These are phyloP conservation scores for Hydrotaea diabolus DNA, from an alignment of 2,888 invertebrate genomes.

Conservation along the genomic window DNA sequence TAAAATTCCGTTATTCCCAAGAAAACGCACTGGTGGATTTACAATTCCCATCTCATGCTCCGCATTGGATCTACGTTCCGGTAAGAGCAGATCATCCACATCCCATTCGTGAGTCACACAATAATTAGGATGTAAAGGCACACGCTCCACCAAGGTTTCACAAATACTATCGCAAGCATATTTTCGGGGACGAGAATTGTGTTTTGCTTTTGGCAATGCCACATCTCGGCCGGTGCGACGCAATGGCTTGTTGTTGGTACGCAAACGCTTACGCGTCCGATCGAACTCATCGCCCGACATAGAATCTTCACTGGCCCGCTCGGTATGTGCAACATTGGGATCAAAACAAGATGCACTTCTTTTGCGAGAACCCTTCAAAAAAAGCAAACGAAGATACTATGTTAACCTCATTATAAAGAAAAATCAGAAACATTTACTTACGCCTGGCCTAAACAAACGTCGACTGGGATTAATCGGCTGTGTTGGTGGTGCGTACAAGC, in stretches of 20 bases:
- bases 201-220: conserved; percentile 63
- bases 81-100: too few species aligned
- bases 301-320: conserved; percentile 60
- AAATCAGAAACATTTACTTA: conserved; percentile 43
- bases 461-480: conserved; percentile 39
- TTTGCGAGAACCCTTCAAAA: conserved; percentile 54
- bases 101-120: too few species aligned
- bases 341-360: conserved; percentile 58
- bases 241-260: conserved; percentile 66
- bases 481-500: conserved; percentile 4
- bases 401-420: background rate
- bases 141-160: too few species aligned
- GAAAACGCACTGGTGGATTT: conserved; percentile 48
- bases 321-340: conserved; percentile 59
- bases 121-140: too few species aligned
- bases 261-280: conserved; percentile 67
- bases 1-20: too few species aligned
- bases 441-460: conserved; percentile 59
- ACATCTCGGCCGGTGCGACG: conserved; percentile 49
- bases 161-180: background rate
- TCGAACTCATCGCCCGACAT: conserved; percentile 68
- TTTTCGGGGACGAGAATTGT: background rate
- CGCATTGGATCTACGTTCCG: background rate
- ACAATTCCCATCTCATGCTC: conserved; percentile 29
- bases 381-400: conserved; percentile 2